phyloP scores from a whole-genome alignment of 2,888 invertebrate species.

The Caenorhabditis sp. region DNA sequence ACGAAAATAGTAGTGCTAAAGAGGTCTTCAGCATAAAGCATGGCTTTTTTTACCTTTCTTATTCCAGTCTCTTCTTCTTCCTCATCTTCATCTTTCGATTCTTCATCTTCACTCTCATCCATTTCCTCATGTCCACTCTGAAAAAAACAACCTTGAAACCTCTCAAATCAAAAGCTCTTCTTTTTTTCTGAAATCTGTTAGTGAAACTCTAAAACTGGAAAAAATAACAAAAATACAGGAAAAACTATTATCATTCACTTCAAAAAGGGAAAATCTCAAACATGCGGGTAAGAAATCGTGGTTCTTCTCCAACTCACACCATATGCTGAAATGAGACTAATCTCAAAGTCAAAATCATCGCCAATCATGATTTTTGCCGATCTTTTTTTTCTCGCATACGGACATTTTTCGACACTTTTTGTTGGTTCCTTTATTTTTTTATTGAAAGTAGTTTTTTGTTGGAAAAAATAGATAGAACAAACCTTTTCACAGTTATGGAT shows the following conservation, averaged over 20 bases:
- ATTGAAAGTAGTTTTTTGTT: not conserved
- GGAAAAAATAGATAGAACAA: slow-evolving; percentile 4
- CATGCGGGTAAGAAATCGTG: not conserved
- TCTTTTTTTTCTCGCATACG: slow-evolving; percentile 9
- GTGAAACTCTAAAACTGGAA: slow-evolving; percentile 5
- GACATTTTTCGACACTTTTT: slow-evolving; percentile 8
- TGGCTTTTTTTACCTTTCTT: slow-evolving; percentile 45
- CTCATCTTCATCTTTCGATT: slow-evolving; percentile 56
- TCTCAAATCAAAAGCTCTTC: too few species aligned
- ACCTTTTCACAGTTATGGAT: slow-evolving; percentile 40
- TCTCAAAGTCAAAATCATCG: slow-evolving; percentile 21
- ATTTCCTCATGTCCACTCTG: slow-evolving; percentile 57
- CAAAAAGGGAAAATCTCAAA: not conserved
- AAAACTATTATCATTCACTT: slow-evolving; percentile 4
- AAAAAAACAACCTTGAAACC: slow-evolving; percentile 3
- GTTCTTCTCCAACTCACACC: slow-evolving; percentile 29
- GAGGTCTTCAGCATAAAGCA: too few species aligned
- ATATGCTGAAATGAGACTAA: slow-evolving; percentile 30
- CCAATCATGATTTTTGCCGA: slow-evolving; percentile 16
- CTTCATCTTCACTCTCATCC: slow-evolving; percentile 47
- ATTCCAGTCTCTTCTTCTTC: slow-evolving; percentile 59
- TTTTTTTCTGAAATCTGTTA: too few species aligned
- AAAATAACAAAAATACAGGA: not conserved
- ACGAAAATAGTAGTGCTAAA: too few species aligned
- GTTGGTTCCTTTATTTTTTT: not conserved